Evolutionary conservation across 1,140 invertebrate species (phyloP).

Genomic region (Lysiphlebus fabarum): DNA sequence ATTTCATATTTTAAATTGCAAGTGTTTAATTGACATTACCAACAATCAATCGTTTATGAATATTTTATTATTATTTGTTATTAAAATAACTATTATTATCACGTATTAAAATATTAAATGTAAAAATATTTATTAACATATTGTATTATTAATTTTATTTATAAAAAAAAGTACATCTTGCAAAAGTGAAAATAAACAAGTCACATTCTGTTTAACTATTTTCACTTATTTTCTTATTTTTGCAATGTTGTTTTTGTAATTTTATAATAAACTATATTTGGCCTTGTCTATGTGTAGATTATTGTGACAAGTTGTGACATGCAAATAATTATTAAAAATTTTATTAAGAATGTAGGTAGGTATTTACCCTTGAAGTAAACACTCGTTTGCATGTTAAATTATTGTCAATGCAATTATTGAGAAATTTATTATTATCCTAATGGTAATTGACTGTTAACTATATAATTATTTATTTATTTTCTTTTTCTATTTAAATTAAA

Average conservation of each 20-base stretch:
- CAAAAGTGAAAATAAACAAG: background rate
- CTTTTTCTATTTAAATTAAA: too few species aligned
- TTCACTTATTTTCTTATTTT: slow-evolving; percentile 9
- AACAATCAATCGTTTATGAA: background rate
- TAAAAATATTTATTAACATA: background rate
- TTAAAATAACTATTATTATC: too few species aligned
- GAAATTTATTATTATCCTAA: too few species aligned
- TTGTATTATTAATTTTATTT: background rate
- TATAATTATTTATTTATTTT: too few species aligned
- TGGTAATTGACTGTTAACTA: too few species aligned
- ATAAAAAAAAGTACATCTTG: background rate
- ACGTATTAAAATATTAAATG: too few species aligned
- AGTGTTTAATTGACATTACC: background rate
- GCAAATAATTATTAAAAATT: background rate
- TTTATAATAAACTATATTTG: background rate
- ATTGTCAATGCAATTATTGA: too few species aligned
- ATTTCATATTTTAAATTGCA: background rate
- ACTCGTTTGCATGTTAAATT: too few species aligned
- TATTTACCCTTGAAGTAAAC: background rate
- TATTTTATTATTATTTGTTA: too few species aligned
- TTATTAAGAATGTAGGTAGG: slow-evolving; percentile 5
- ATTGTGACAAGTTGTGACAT: slow-evolving; percentile 1
- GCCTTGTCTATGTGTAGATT: background rate
- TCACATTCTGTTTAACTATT: slow-evolving; percentile 13
- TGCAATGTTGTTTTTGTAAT: background rate